Percentiles rank a stretch among this genome's conserved stretches.
Conservation (phyloP, 2,888 invertebrate species). For the Ectobius pallidus region DNA sequence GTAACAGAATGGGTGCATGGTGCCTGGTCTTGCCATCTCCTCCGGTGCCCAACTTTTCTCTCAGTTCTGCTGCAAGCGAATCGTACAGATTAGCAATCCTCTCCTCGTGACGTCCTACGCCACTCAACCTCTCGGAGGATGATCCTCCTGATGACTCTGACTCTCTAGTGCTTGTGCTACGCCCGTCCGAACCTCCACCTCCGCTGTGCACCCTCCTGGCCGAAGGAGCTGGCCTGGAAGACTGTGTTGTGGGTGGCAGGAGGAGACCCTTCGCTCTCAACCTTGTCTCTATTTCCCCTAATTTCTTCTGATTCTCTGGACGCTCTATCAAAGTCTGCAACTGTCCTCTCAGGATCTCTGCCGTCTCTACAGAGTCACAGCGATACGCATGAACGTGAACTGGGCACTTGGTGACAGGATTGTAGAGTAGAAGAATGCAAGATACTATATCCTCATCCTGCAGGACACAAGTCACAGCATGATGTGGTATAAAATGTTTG, state of each 20-base stretch:
- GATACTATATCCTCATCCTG: slow-evolving; percentile 93
- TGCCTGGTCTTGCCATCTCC: slow-evolving; percentile 32
- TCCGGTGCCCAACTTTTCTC: slow-evolving; percentile 69
- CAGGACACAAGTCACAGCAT: slow-evolving; percentile 89
- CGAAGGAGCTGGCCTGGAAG: slow-evolving; percentile 30
- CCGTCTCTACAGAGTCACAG: slow-evolving; percentile 93
- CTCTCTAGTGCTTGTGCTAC: slow-evolving; percentile 45
- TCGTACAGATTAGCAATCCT: slow-evolving; percentile 79
- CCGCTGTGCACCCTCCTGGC: slow-evolving; percentile 49
- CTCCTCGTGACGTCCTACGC: slow-evolving; percentile 48
- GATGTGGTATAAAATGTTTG: slow-evolving; percentile 93
- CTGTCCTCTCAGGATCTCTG: slow-evolving; percentile 83
- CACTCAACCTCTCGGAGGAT: slow-evolving; percentile 43
- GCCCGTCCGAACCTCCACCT: slow-evolving; percentile 40
- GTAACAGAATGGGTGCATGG: slow-evolving; percentile 78
- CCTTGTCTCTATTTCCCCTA: slow-evolving; percentile 77
- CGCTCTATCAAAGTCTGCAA: slow-evolving; percentile 79
- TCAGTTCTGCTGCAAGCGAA: slow-evolving; percentile 88
- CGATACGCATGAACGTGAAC: slow-evolving; percentile 91
- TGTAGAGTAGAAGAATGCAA: slow-evolving; percentile 89
- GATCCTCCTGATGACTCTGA: slow-evolving; percentile 48
- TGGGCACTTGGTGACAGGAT: slow-evolving; percentile 92
- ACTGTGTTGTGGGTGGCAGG: slow-evolving; percentile 50
- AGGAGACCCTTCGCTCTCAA: slow-evolving; percentile 56
- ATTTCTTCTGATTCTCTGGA: slow-evolving; percentile 85